Base-by-base conservation (phyloP, 2,797 vertebrate genomes). In the Anolis apletophallus region DNA sequence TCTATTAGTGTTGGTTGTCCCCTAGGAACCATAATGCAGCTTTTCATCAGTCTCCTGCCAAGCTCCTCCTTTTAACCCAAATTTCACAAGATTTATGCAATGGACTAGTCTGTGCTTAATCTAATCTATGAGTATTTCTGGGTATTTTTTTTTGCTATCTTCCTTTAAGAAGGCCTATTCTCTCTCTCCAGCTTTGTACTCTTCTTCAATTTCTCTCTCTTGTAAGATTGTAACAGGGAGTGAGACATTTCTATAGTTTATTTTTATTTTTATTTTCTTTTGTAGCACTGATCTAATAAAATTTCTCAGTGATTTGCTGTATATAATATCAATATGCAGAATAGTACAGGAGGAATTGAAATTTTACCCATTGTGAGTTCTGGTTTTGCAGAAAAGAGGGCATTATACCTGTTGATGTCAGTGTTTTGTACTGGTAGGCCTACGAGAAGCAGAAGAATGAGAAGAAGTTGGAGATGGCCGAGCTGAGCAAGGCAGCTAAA, bases 381-480 rank as follows among this genome's bases (percentile, higher is more conserved):
- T 64, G 61, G 9, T 29, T 64, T 64, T 64, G 61, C 2, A 7
- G 61, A 29, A 64, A 64, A 64, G 26, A 11, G 12, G 10, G 10
- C 21, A 6, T 23, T 10, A 64, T 64, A 64, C 61, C 10, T 64
- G 61, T 29, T 64, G 26, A 3, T 78, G 5, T 32, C 50, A 2
- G 1, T n/a, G 32, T 85, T 0, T 12, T 46, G 14, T 12, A 36
- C 29, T 16, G 57, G 9, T 75, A 98, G 98, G 97, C 97, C 0
- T 98, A 97, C 5, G 97, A 98, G 88, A 98, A 98, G 92, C 98
- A 98, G 94, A 98, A 98, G 55, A 95, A 97, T 0, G 94, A 94
- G 0, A 95, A 95, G 91, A 97, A 95, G 67, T 96, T 96, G 81
- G 97, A 94, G 90, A 96, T 94, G 89, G 95, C 95, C 2, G 96